Evolutionary conservation across 1,140 invertebrate species (phyloP), one percentile per base, ranked within the genome.

Genomic region (Bicyclus anynana): DNA sequence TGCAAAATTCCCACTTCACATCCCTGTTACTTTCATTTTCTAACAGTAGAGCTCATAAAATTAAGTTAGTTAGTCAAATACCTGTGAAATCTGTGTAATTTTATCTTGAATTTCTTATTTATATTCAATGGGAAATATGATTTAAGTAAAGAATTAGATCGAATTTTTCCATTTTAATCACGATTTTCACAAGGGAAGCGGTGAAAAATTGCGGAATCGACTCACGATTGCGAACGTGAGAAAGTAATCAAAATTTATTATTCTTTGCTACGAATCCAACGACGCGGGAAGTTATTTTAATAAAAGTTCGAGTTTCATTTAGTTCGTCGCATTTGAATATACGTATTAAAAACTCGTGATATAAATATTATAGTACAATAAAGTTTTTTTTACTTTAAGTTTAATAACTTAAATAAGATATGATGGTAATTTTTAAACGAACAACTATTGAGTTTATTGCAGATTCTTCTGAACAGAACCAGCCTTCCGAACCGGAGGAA

Each of bases 241-340:
- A 85, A 81, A 72, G 77, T 82, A 83, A 83, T 82, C 78, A 85
- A 82, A 82, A 80, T 83, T 85, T 83, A 82, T 83, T 80, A 82
- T 85, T 80, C 74, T 76, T 73, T 77, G 80, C 74, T 77, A 74
- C 78, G 68, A 77, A 76, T 69, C 62, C 67, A 71, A 59, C 52
- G 72, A 78, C 69, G 74, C 74, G 75, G 80, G 68, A 80, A 68
- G 68, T 71, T 68, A 62, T 73, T 70, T 68, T 66, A 69, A 67
- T 62, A 73, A 70, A 68, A 68, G 56, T 63, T 65, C 62, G 59
- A 55, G 68, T 70, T 70, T 53, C 66, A 74, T 72, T 71, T 60
- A 51, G 71, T 67, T 61, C 65, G 63, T 68, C 67, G 62, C 69
- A 38, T 60, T 62, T 53, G 12, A 53, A 26, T 49, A 16, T 10